These are phyloP conservation scores for Acomys russatus DNA, from an alignment of 2,797 vertebrate genomes.

Conservation along the genomic window DNA sequence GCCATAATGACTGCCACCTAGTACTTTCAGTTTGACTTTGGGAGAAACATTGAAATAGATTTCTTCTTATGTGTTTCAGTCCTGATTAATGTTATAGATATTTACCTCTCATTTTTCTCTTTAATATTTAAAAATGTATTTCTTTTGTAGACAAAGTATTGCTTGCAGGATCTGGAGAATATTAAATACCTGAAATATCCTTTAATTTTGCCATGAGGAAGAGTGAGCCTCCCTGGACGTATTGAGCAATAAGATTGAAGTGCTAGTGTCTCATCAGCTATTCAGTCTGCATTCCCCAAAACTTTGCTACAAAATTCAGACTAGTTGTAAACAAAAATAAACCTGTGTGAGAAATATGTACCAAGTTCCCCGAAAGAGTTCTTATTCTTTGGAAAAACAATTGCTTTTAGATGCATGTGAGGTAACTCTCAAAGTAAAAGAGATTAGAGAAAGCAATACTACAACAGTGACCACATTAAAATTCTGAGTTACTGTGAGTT, in stretches of 20 bases:
- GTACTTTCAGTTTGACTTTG: conserved; percentile 7
- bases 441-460: not conserved
- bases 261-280: not conserved
- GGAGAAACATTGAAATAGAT: conserved; percentile 41
- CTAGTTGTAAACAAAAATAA: not conserved
- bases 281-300: not conserved
- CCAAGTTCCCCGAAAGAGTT: not conserved
- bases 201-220: not conserved
- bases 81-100: not conserved
- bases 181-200: not conserved
- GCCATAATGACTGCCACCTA: not conserved
- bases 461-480: not conserved
- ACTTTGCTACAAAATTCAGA: not conserved
- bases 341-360: not conserved
- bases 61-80: conserved; percentile 9
- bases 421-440: not conserved
- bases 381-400: not conserved
- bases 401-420: not conserved
- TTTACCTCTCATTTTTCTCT: not conserved
- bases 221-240: not conserved
- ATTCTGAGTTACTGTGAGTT: not conserved
- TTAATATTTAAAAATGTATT: not conserved
- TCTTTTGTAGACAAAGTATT: not conserved
- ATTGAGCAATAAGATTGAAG: not conserved
- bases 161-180: not conserved